phyloP scores from a whole-genome alignment of 2,888 invertebrate genomes.

The Muscina levida region DNA sequence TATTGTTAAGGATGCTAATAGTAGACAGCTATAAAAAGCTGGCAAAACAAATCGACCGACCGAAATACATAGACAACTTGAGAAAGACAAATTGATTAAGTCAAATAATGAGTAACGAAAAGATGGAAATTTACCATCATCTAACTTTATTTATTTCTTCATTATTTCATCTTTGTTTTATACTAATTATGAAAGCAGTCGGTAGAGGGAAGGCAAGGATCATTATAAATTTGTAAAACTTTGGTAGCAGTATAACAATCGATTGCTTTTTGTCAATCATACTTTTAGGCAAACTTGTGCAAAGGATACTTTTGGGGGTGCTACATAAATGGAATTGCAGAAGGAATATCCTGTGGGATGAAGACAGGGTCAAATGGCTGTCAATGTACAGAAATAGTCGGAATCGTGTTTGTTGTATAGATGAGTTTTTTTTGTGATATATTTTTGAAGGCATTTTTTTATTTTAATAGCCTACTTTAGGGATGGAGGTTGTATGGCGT shows the following conservation, averaged over 20 bases:
- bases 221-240: background rate
- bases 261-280: no score
- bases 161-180: constrained; percentile 16
- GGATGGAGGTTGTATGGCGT: no score
- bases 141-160: constrained; percentile 19
- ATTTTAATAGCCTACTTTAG: no score
- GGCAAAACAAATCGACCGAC: background rate
- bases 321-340: no score
- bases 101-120: background rate
- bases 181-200: constrained; percentile 12
- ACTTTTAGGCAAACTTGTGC: background rate
- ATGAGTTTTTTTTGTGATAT: no score
- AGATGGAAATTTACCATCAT: constrained; percentile 15
- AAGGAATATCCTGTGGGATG: no score
- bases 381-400: no score
- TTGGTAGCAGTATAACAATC: background rate
- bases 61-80: background rate
- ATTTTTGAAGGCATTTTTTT: no score
- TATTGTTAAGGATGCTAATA: constrained; percentile 10
- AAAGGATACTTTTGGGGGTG: no score
- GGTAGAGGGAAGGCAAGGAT: background rate
- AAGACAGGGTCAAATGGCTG: no score
- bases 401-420: no score
- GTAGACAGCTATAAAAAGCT: constrained; percentile 16
- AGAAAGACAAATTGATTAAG: constrained; percentile 41